These are phyloP conservation scores for Drosophila barbarae DNA, from an alignment of 2,888 invertebrate genomes.

Conservation along the genomic window DNA sequence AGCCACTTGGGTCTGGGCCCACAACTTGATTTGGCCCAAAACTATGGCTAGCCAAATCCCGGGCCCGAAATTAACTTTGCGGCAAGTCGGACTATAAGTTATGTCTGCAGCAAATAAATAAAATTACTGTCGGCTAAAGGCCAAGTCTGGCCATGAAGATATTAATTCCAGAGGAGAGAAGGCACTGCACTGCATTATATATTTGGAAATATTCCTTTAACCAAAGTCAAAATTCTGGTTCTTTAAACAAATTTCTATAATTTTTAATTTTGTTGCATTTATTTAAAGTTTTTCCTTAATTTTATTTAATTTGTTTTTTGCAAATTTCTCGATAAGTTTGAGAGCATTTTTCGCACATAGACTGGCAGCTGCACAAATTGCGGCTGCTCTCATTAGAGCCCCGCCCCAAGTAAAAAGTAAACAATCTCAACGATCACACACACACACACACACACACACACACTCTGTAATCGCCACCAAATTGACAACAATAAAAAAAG, in stretches of 20 bases:
- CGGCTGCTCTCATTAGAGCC: conserved; percentile 34
- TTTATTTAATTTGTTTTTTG: neutral
- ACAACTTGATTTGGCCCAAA: conserved; percentile 35
- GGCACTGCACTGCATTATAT: no score
- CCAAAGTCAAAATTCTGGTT: neutral
- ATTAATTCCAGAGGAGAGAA: neutral
- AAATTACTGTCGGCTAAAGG: conserved; percentile 23
- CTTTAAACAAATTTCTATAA: neutral
- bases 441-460: conserved; percentile 13
- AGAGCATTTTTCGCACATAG: neutral
- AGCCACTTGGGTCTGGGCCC: conserved; percentile 14
- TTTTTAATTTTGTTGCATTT: neutral
- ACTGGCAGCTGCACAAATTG: conserved; percentile 20
- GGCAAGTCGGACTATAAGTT: conserved; percentile 26
- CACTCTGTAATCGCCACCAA: conserved; percentile 60
- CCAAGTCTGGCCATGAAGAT: neutral
- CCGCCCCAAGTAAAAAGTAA: conserved; percentile 30
- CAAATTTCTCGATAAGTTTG: neutral
- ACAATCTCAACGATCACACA: conserved; percentile 17
- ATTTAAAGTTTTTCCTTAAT: accelerated
- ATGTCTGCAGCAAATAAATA: conserved; percentile 33
- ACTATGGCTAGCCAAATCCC: conserved; percentile 18
- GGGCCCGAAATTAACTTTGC: conserved; percentile 29
- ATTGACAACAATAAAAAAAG: conserved; percentile 66
- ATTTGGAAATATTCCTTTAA: neutral